Conservation (phyloP, 2,113 vertebrate species). For the Mastomys coucha region DNA sequence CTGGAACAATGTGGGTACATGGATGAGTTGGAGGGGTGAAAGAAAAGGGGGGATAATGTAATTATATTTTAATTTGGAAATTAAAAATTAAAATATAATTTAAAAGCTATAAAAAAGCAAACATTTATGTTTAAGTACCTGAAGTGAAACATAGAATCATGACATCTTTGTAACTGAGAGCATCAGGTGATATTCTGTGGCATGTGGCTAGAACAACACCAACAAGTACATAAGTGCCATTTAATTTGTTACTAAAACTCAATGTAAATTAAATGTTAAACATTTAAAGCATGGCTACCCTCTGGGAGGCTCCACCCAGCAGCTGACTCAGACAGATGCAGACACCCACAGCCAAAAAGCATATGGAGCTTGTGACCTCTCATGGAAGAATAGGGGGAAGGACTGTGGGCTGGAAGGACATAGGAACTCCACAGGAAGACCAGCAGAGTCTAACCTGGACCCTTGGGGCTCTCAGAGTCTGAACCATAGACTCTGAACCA, state of each 20-base stretch:
- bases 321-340: no score
- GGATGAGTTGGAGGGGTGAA: background rate
- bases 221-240: background rate
- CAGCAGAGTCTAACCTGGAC: no score
- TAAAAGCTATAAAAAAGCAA: background rate
- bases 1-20: background rate
- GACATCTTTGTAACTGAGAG: background rate
- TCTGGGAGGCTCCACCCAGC: no score
- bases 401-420: no score
- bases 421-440: no score
- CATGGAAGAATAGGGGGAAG: no score
- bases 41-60: background rate
- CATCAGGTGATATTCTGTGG: background rate
- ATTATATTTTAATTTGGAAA: background rate
- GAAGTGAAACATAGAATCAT: background rate
- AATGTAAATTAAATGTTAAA: background rate
- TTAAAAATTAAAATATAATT: background rate
- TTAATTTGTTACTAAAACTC: background rate
- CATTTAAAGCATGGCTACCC: background rate
- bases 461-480: no score
- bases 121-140: background rate
- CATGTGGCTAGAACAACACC: background rate
- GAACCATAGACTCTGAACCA: no score
- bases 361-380: no score
- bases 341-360: no score